Evolutionary conservation across 2,888 invertebrate species (phyloP), one percentile per base, ranked within the genome.

Genomic region (Acrocyrtus sp.): DNA sequence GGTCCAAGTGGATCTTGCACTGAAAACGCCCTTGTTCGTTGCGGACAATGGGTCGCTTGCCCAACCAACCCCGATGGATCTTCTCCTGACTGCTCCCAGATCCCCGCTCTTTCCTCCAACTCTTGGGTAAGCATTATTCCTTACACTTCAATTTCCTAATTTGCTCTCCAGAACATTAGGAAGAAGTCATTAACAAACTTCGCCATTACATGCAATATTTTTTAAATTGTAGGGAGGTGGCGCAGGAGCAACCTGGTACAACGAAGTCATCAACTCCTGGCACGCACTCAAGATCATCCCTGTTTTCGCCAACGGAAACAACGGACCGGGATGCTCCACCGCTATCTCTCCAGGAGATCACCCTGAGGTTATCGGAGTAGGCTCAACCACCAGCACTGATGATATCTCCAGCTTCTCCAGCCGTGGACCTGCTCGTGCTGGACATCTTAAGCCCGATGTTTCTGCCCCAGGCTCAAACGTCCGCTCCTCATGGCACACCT

Each of bases 351-450:
- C 73, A 0, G 73, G 57, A 1, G 62, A 74, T 10, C 6, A 39
- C 2, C 17, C 22, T 2, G 39, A 19, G 12, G 73, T 74, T 0
- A 74, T 74, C 43, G 68, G 62, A 10, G 73, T 74, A 4, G 73
- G 53, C 4, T 12, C 58, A 21, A 48, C 43, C 3, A 53, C 39
- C 17, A 15, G 22, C 3, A 22, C 4, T 8, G 58, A 47, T 26
- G 26, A 0, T 21, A 17, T 53, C 8, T 22, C 24, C n/a, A 3
- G 4, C 26, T 27, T 17, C 3, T 48, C 56, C 15, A 22, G 26
- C 29, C 26, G 51, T 12, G 72, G 72, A 2, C 66, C 65, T 3
- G 15, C 72, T 0, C 12, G 21, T 12, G 34, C 19, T 41, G 65
- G 60, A 3, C 6, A 4, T 2, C 24, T 66, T 0, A 72, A 72